Evolutionary conservation across 2,888 invertebrate genomes (phyloP).

Genomic region (Julus scanicus): DNA sequence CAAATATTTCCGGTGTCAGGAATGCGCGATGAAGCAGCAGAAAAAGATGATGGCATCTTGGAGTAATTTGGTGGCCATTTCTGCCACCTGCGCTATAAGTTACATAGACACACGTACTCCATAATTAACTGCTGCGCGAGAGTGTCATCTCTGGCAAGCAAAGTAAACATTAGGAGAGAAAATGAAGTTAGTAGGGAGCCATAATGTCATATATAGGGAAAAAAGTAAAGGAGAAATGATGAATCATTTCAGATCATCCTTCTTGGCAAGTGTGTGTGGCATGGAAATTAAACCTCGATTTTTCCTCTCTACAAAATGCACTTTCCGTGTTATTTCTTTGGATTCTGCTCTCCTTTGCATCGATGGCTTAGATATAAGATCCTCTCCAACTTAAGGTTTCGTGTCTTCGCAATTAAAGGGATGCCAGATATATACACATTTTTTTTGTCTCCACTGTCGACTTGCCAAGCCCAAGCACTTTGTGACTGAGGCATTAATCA

Average conservation of each 20-base stretch:
- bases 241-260: constrained; percentile 49
- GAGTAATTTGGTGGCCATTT: constrained; percentile 36
- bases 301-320: constrained; percentile 38
- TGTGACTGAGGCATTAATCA: not conserved
- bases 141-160: constrained; percentile 28
- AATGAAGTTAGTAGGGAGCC: constrained; percentile 43
- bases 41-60: constrained; percentile 27
- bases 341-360: not conserved
- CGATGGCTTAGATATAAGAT: not conserved
- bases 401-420: constrained; percentile 10
- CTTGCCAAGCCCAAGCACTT: constrained; percentile 27
- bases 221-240: constrained; percentile 32
- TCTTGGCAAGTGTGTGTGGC: constrained; percentile 47
- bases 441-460: not conserved
- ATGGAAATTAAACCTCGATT: constrained; percentile 49
- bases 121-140: constrained; percentile 20
- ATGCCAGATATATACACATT: not conserved
- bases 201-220: constrained; percentile 12
- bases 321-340: constrained; percentile 24
- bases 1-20: constrained; percentile 35
- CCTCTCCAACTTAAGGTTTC: not conserved
- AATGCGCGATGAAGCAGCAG: constrained; percentile 22
- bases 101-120: constrained; percentile 29
- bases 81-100: constrained; percentile 21
- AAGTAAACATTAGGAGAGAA: constrained; percentile 47